Evolutionary conservation across 37 sponge, comb jelly and placozoan species (phyloP).

Genomic region (Lycopodina hypogea): DNA sequence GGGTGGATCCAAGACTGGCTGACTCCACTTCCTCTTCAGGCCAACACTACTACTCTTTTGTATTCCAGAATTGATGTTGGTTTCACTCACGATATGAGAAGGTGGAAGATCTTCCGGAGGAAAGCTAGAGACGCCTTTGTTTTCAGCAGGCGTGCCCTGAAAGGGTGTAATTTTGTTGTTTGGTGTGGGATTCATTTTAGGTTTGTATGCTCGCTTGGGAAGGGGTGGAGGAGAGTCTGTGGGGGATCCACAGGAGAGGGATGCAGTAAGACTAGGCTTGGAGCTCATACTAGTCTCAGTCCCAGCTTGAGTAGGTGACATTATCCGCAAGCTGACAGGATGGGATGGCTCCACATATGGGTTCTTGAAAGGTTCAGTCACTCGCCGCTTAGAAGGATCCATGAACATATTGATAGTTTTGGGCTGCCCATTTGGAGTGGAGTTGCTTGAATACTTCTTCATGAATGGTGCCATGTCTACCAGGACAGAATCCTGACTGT

Average conservation of each 20-base stretch:
- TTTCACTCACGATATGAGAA: neutral
- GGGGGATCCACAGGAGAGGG: neutral
- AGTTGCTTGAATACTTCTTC: neutral
- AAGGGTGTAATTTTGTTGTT: neutral
- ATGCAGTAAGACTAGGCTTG: neutral
- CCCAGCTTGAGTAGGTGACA: neutral
- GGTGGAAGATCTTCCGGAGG: neutral
- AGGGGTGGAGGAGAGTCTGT: conserved; percentile 18
- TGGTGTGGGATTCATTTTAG: neutral
- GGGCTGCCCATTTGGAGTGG: conserved; percentile 5
- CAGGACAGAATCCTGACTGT: conserved; percentile 27
- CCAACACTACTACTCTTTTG: neutral
- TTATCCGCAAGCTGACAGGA: neutral
- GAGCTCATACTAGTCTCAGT: neutral
- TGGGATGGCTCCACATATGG: neutral
- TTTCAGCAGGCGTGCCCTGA: neutral
- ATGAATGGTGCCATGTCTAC: conserved; percentile 23
- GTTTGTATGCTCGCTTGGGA: neutral
- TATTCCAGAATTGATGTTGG: neutral
- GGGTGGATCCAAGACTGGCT: neutral
- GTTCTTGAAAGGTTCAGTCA: neutral
- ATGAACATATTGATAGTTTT: conserved; percentile 22
- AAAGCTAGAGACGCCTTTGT: neutral
- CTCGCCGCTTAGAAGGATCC: neutral
- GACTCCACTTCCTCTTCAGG: conserved; percentile 20